phyloP scores from a whole-genome alignment of 1,140 invertebrate species.

The Mizuhopecten yessoensis region DNA sequence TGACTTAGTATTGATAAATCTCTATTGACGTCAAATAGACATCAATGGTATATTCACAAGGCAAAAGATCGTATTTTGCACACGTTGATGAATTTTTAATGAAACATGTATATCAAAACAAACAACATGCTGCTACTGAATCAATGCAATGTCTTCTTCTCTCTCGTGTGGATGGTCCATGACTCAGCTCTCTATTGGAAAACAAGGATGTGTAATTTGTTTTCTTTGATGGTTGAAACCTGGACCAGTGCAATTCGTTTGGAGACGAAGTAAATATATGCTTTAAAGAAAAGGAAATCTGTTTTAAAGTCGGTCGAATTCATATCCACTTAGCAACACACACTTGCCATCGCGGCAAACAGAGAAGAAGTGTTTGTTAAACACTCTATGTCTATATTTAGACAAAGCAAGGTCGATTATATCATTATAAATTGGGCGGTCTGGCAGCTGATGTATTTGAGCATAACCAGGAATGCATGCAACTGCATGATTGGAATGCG shows the following conservation, averaged over 20 bases:
- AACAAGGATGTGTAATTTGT: background rate
- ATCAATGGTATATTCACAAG: no score
- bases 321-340: slow-evolving; percentile 38
- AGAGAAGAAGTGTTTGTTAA: slow-evolving; percentile 28
- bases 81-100: no score
- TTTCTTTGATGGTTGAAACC: background rate
- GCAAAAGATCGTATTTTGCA: no score
- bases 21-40: no score
- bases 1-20: no score
- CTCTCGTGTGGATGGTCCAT: background rate
- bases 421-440: slow-evolving; percentile 34
- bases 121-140: background rate
- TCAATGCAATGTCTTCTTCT: background rate
- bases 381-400: slow-evolving; percentile 2
- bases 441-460: slow-evolving; percentile 37
- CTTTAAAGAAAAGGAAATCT: background rate
- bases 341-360: slow-evolving; percentile 22
- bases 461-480: slow-evolving; percentile 37
- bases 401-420: slow-evolving; percentile 37
- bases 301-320: slow-evolving; percentile 38
- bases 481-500: slow-evolving; percentile 32
- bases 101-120: background rate
- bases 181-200: background rate
- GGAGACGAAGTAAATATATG: background rate
- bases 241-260: background rate